phyloP scores from a whole-genome alignment of 2,797 vertebrate species.

The Naso thynnoides region DNA sequence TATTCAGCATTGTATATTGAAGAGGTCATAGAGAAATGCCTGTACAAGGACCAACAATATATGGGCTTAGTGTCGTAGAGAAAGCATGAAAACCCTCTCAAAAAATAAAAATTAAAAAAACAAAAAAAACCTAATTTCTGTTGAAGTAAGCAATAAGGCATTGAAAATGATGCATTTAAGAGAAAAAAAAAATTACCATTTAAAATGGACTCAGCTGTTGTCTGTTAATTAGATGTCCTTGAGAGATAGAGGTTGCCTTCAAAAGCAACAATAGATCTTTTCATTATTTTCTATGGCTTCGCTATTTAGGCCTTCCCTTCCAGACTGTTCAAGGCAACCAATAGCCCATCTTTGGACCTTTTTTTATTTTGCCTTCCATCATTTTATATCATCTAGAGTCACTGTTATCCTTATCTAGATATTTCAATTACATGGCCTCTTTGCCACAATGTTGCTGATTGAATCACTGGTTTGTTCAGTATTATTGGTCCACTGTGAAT shows the following conservation, averaged over 20 bases:
- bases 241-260: conserved; percentile 82
- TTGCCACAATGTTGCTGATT: conserved; percentile 72
- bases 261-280: conserved; percentile 85
- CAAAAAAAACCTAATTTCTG: conserved; percentile 68
- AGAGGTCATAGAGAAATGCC: conserved; percentile 80
- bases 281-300: conserved; percentile 83
- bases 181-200: conserved; percentile 84
- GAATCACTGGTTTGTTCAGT: conserved; percentile 65
- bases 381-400: conserved; percentile 77
- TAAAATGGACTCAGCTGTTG: conserved; percentile 90
- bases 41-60: conserved; percentile 79
- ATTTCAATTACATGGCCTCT: conserved; percentile 76
- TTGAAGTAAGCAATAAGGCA: conserved; percentile 77
- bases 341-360: conserved; percentile 70
- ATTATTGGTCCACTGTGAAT: conserved; percentile 59
- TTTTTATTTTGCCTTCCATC: conserved; percentile 73
- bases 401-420: conserved; percentile 78
- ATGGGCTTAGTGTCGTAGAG: conserved; percentile 74
- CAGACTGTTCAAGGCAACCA: conserved; percentile 85
- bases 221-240: conserved; percentile 91
- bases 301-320: conserved; percentile 80
- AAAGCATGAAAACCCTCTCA: conserved; percentile 70
- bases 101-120: too few relatives aligned
- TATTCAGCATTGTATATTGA: conserved; percentile 75
- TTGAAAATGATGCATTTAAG: conserved; percentile 82